Conservation (phyloP, 1,140 invertebrate genomes). For the Oreohelix idahoensis region DNA sequence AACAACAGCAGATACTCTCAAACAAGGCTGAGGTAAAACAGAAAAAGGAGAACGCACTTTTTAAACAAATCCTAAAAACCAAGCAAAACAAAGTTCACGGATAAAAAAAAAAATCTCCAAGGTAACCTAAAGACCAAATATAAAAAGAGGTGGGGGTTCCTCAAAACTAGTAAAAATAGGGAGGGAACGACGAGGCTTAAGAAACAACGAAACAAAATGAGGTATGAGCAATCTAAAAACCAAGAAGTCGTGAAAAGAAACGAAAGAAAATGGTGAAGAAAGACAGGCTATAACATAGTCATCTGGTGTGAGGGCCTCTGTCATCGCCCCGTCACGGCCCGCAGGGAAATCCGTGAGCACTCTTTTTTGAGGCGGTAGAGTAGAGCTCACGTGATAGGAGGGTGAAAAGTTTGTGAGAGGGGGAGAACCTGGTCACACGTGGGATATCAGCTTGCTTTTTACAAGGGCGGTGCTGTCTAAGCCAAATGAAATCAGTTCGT, state of each 20-base stretch:
- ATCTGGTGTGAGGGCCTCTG: not conserved
- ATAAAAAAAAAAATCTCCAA: no score
- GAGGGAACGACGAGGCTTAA: not conserved
- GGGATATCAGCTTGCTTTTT: not conserved
- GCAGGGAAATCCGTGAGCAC: not conserved
- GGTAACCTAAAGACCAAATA: no score
- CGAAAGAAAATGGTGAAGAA: not conserved
- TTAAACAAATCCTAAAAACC: no score
- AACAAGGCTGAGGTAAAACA: not conserved
- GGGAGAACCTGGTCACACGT: not conserved
- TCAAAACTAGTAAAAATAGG: not conserved
- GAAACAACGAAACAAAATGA: slow-evolving; percentile 5
- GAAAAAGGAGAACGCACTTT: not conserved
- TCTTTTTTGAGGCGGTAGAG: not conserved
- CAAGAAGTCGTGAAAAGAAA: not conserved
- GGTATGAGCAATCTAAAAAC: not conserved
- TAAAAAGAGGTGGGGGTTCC: no score
- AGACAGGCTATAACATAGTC: slow-evolving; percentile 16
- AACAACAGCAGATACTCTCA: not conserved
- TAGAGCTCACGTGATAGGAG: not conserved
- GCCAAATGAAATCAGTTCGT: no score
- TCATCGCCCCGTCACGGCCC: not conserved
- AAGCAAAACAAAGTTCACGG: no score
- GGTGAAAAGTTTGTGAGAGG: not conserved
- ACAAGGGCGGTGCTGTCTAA: no score